phyloP scores from a whole-genome alignment of 2,888 invertebrate genomes.

The Andricus quercusramuli region DNA sequence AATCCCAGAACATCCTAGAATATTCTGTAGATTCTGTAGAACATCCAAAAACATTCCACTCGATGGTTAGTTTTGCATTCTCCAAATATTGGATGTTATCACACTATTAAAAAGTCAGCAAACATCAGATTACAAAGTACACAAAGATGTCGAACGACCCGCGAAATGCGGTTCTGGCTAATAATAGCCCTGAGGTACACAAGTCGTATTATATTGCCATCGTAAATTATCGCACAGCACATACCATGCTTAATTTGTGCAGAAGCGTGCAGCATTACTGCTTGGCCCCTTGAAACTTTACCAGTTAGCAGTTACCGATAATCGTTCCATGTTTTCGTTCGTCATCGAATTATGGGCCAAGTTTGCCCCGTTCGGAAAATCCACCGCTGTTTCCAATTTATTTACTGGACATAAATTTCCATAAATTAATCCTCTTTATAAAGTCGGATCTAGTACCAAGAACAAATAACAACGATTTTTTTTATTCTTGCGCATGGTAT shows the following conservation, averaged over 20 bases:
- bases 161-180: not conserved
- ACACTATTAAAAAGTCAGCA: not conserved
- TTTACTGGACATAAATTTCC: not conserved
- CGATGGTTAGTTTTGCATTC: not conserved
- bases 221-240: conserved; percentile 5
- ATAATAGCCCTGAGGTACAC: conserved; percentile 1
- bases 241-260: conserved; percentile 32
- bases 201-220: conserved; percentile 7
- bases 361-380: conserved; percentile 1
- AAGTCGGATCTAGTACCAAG: too few relatives aligned
- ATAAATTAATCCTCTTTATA: not conserved
- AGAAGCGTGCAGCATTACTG: conserved; percentile 22
- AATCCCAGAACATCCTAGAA: too few relatives aligned
- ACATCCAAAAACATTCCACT: too few relatives aligned
- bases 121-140: not conserved
- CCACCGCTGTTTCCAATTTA: conserved; percentile 1
- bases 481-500: not conserved
- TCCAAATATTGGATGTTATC: not conserved
- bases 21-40: too few relatives aligned
- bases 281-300: conserved; percentile 61
- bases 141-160: not conserved
- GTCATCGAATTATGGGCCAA: conserved; percentile 26
- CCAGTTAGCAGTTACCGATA: conserved; percentile 71
- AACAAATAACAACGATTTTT: too few relatives aligned
- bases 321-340: conserved; percentile 58